A percentile compares a stretch with the other conserved stretches of the same genome.
These are phyloP conservation scores for Bos indicus DNA, from an alignment of 2,113 vertebrate genomes.

Conservation along the genomic window DNA sequence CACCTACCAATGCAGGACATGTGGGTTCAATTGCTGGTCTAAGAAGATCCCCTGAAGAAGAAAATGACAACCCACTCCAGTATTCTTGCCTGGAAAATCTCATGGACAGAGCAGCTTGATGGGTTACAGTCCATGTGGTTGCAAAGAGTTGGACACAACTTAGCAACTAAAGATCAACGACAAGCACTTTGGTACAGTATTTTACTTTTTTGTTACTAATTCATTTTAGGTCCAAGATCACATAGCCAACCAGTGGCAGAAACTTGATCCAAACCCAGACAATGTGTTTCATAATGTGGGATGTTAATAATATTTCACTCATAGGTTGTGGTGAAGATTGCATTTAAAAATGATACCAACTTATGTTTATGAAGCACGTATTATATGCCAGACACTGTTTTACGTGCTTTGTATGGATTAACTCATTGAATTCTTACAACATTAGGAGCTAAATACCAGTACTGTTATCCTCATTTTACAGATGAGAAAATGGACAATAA, in stretches of 20 bases:
- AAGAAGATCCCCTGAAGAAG: neutral
- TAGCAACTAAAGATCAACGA: neutral
- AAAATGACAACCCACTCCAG: neutral
- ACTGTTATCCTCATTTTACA: neutral
- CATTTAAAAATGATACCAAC: neutral
- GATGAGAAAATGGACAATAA: neutral
- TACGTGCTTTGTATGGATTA: neutral
- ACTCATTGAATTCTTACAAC: neutral
- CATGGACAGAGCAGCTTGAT: neutral
- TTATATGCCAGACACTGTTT: neutral
- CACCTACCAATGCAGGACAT: neutral
- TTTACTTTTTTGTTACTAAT: neutral
- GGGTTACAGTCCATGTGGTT: neutral
- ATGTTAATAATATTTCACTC: neutral
- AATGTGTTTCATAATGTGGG: neutral
- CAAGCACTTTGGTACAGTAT: neutral
- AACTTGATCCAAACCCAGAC: neutral
- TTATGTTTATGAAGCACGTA: neutral
- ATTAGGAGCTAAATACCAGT: neutral
- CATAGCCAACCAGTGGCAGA: neutral
- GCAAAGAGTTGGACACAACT: neutral
- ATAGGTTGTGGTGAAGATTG: neutral
- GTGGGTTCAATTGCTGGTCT: neutral
- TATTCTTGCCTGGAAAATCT: neutral
- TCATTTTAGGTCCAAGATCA: neutral